Conservation (phyloP, 2,888 invertebrate species). For the Alloscopus bannaensis region DNA sequence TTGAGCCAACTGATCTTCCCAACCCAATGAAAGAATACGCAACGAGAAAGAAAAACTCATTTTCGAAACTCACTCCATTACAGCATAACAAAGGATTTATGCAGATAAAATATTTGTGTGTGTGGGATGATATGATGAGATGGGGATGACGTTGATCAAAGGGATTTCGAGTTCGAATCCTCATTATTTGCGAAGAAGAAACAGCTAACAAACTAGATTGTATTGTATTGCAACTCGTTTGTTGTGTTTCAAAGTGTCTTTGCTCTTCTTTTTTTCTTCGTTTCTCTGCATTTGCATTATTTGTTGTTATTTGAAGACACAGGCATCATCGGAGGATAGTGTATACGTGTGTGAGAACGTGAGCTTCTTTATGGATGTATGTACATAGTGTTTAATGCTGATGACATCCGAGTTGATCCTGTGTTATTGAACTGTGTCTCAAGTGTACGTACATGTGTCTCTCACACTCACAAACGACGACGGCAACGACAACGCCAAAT, state of each 20-base stretch:
- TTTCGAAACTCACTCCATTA: no score
- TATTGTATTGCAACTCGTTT: slow-evolving; percentile 31
- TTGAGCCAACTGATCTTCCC: neutral
- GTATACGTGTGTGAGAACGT: neutral
- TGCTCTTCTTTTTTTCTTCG: slow-evolving; percentile 18
- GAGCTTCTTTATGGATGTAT: slow-evolving; percentile 10
- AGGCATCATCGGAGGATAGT: neutral
- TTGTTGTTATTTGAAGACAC: slow-evolving; percentile 2
- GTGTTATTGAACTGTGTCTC: slow-evolving; percentile 61
- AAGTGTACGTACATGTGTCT: slow-evolving; percentile 17
- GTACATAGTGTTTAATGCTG: slow-evolving; percentile 17
- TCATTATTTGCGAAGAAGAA: slow-evolving; percentile 29
- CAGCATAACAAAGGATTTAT: no score
- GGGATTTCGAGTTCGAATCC: slow-evolving; percentile 24
- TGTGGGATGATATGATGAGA: slow-evolving; percentile 58
- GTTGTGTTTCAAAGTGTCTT: slow-evolving; percentile 35
- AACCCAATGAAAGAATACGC: no score
- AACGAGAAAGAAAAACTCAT: no score
- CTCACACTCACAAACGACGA: neutral
- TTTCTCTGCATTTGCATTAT: neutral
- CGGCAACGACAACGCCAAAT: neutral
- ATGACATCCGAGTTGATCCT: slow-evolving; percentile 53
- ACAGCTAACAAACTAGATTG: slow-evolving; percentile 56
- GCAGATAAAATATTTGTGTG: slow-evolving; percentile 55
- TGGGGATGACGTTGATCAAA: slow-evolving; percentile 34